Conservation (phyloP, 2,113 vertebrate species). For the Origma solitaria region DNA sequence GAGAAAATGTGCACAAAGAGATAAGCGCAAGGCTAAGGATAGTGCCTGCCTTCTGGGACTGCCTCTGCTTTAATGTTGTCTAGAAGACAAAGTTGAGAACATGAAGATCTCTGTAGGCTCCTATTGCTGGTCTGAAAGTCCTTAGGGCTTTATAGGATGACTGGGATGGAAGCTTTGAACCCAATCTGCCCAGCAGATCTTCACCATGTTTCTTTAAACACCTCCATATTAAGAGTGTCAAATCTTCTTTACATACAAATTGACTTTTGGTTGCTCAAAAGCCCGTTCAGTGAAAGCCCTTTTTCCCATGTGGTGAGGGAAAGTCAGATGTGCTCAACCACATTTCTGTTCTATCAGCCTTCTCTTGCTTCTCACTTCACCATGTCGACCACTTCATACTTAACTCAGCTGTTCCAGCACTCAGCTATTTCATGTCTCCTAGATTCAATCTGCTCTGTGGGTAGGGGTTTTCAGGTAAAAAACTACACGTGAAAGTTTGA, state of each 20-base stretch:
- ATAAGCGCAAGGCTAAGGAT: background rate
- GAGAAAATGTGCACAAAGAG: slow-evolving; percentile 26
- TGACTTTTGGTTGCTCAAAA: slow-evolving; percentile 26
- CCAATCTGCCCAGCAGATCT: background rate
- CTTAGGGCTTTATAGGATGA: slow-evolving; percentile 10
- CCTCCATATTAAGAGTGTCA: background rate
- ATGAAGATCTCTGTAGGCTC: background rate
- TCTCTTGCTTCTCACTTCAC: background rate
- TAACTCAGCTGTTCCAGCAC: background rate
- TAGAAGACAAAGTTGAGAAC: slow-evolving; percentile 11
- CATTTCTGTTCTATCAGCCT: background rate
- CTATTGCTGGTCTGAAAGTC: background rate
- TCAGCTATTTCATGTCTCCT: background rate
- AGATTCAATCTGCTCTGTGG: background rate
- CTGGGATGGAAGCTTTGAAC: background rate
- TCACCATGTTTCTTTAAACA: background rate
- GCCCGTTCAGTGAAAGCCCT: background rate
- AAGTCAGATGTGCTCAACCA: background rate
- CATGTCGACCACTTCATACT: background rate
- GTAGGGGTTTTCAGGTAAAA: background rate
- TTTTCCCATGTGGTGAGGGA: background rate
- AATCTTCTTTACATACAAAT: background rate
- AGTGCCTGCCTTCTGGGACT: slow-evolving; percentile 41
- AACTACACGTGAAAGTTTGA: background rate
- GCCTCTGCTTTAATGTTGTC: slow-evolving; percentile 20